These are phyloP conservation scores for Drosophila persimilis DNA, from an alignment of 1,140 invertebrate genomes.

Conservation along the genomic window DNA sequence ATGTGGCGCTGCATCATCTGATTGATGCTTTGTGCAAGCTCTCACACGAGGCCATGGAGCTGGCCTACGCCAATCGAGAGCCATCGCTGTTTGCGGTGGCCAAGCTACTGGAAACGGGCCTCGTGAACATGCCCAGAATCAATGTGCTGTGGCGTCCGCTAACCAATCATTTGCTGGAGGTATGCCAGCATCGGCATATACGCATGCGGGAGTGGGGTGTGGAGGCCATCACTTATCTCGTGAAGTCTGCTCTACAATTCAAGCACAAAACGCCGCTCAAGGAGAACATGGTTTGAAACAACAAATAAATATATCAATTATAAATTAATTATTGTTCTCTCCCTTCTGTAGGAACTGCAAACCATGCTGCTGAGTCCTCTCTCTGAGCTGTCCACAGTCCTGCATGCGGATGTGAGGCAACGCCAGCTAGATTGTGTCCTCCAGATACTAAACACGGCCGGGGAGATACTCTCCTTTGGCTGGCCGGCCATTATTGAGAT, in stretches of 20 bases:
- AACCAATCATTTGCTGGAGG: constrained; percentile 97
- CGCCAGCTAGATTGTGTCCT: constrained; percentile 97
- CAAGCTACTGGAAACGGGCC: constrained; percentile 97
- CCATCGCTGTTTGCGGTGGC: constrained; percentile 98
- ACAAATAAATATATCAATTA: not conserved
- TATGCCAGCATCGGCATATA: constrained; percentile 97
- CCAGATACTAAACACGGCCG: constrained; percentile 95
- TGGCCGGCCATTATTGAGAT: constrained; percentile 98
- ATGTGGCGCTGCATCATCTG: constrained; percentile 97
- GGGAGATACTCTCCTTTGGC: constrained; percentile 94
- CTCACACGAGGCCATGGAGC: constrained; percentile 98
- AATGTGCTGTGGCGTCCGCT: constrained; percentile 98
- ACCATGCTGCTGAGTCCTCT: constrained; percentile 94
- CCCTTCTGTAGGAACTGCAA: constrained; percentile 88
- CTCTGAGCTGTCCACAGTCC: constrained; percentile 93
- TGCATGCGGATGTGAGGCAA: constrained; percentile 96
- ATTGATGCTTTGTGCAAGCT: constrained; percentile 98
- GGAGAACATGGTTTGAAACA: constrained; percentile 89
- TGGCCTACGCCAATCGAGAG: constrained; percentile 97
- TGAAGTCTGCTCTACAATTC: constrained; percentile 95
- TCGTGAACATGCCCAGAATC: constrained; percentile 96
- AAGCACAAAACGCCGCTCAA: constrained; percentile 93
- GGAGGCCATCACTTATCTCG: constrained; percentile 97
- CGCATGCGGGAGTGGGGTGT: constrained; percentile 98
- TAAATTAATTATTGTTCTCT: not conserved